Base-by-base conservation (phyloP, 2,113 vertebrate genomes). In the Perca fluviatilis region DNA sequence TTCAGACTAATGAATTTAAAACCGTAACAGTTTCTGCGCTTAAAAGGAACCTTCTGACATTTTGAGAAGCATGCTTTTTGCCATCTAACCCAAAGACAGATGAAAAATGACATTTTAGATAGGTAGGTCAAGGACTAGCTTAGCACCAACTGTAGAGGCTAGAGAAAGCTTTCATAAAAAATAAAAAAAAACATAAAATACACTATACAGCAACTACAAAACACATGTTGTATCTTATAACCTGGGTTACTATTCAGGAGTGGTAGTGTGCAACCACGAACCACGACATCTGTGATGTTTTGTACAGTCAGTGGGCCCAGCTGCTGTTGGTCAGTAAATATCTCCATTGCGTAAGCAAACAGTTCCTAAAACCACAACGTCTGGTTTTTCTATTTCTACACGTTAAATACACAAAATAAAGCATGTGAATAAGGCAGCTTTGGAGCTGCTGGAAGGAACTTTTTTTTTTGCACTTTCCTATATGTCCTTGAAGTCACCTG, bases 261-360 rank as follows among this genome's bases (percentile, higher is more conserved):
- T 69, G 25, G 10, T 21, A 19, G 33, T 58, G 25, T 21, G 57
- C 36, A 54, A 36, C 25, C 33, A 47, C 61, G 57, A 77, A 82
- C 81, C 75, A 75, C 46, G 61, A 62, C 14, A 46, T 62, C 62
- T 65, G 51, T 64, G 54, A 70, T 62, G 54, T 75, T 82, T 49
- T 82, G 69, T 65, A 15, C 54, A 53, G 69, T 27, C 72, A 62
- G 77, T 69, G 63, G 43, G 62, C 51, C 74, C 82, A 77, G 86
- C 79, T 86, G 85, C 64, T 88, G 53, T 74, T 62, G n/a, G 63
- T 88, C 81, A 77, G 53, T 77, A 83, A 88, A 83, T 77, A 84
- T 67, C 62, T 53, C 54, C 49, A 70, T 33, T 88, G 74, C 53
- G 33, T 83, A 74, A 65, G 68, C 71, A 84, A 84, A 88, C 74